Percentiles rank a stretch among this genome's conserved stretches.
Conservation (phyloP, 2,888 invertebrate species). For the Mallateleia sp. region DNA sequence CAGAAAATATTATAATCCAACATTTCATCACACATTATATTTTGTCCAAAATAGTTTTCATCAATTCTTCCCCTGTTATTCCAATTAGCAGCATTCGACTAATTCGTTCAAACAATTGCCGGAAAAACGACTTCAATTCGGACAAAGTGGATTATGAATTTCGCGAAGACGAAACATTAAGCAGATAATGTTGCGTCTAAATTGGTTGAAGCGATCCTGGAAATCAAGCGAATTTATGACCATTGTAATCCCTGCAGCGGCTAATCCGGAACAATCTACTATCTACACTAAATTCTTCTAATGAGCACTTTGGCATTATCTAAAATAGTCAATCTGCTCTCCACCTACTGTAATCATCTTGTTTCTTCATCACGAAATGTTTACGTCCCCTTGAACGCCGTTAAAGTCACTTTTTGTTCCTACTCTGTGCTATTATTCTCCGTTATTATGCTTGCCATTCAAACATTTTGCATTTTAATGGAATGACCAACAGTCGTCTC, state of each 20-base stretch:
- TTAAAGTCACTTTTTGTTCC: too few species aligned
- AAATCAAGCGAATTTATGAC: conserved; percentile 48
- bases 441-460: too few species aligned
- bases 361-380: conserved; percentile 44
- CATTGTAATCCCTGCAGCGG: conserved; percentile 33
- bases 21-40: too few species aligned
- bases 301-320: conserved; percentile 44
- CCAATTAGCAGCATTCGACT: too few species aligned
- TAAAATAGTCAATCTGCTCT: conserved; percentile 52
- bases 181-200: conserved; percentile 30
- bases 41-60: too few species aligned
- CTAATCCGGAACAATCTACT: conserved; percentile 45
- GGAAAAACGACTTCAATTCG: too few species aligned
- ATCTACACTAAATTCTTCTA: conserved; percentile 49
- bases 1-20: too few species aligned
- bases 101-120: too few species aligned
- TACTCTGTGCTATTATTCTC: too few species aligned
- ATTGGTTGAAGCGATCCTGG: conserved; percentile 28
- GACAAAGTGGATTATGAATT: conserved; percentile 23
- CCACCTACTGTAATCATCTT: conserved; percentile 43
- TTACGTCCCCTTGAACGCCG: not conserved
- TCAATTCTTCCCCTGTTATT: too few species aligned
- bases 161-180: conserved; percentile 31
- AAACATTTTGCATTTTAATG: too few species aligned
- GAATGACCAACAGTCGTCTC: too few species aligned